These are phyloP conservation scores for Decapterus maruadsi DNA, from an alignment of 2,797 vertebrate genomes.

Conservation along the genomic window DNA sequence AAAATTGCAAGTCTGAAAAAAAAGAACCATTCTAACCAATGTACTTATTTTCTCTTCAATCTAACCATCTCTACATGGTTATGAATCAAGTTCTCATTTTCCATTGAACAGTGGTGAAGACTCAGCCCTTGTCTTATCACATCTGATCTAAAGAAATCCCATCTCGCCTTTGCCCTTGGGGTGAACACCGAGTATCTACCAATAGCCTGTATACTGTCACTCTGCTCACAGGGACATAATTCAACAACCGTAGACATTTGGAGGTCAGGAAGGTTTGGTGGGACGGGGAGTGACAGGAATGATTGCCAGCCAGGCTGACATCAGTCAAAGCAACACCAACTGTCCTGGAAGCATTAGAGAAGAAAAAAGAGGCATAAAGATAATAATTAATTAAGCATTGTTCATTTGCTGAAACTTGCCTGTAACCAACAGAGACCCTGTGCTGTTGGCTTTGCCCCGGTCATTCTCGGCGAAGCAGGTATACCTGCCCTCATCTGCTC, in stretches of 20 bases:
- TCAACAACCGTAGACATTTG: conserved; percentile 55
- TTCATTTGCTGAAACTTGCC: conserved; percentile 80
- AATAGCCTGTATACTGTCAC: conserved; percentile 22
- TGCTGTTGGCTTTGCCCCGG: conserved; percentile 94
- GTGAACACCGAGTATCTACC: conserved; percentile 39
- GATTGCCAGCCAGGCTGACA: conserved; percentile 39
- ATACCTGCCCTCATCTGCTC: conserved; percentile 91
- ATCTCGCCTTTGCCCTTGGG: conserved; percentile 39
- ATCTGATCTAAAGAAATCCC: conserved; percentile 43
- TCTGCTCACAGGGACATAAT: conserved; percentile 43
- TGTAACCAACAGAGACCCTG: conserved; percentile 91
- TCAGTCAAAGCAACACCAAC: conserved; percentile 25
- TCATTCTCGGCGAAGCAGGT: conserved; percentile 97
- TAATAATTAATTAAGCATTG: neutral
- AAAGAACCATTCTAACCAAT: neutral
- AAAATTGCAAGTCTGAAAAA: conserved; percentile 14
- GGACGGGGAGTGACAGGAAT: conserved; percentile 31
- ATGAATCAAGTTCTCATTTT: conserved; percentile 14
- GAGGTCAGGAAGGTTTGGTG: conserved; percentile 35
- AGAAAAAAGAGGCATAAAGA: neutral
- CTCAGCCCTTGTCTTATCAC: conserved; percentile 24
- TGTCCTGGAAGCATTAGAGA: conserved; percentile 14
- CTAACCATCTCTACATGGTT: conserved; percentile 19
- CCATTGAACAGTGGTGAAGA: conserved; percentile 11
- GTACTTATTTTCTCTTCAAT: conserved; percentile 17